These are phyloP conservation scores for Melanotaenia pygmaea DNA, from an alignment of 2,797 vertebrate species.

Conservation along the genomic window DNA sequence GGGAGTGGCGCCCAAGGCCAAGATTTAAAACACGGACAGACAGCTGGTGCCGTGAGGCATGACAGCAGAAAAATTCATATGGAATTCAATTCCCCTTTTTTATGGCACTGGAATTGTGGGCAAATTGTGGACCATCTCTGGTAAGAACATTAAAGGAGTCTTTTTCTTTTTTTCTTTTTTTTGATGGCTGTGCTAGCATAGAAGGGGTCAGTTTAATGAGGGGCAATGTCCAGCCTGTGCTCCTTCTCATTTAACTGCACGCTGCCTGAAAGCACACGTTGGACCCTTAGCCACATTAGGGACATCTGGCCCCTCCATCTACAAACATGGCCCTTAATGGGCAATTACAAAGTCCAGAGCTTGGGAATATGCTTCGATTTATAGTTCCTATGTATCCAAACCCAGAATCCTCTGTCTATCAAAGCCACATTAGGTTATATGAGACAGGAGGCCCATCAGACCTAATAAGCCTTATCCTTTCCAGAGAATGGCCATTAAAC, in stretches of 20 bases:
- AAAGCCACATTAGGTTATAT: constrained; percentile 80
- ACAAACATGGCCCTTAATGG: constrained; percentile 80
- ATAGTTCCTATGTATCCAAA: constrained; percentile 76
- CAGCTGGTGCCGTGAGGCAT: constrained; percentile 77
- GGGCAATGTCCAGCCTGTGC: constrained; percentile 72
- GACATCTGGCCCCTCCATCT: constrained; percentile 84
- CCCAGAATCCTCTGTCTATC: constrained; percentile 79
- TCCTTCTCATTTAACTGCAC: constrained; percentile 64
- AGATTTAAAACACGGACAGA: constrained; percentile 71
- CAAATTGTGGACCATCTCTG: constrained; percentile 79
- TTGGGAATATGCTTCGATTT: constrained; percentile 77
- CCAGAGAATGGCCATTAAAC: constrained; percentile 80
- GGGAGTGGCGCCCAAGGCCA: constrained; percentile 64
- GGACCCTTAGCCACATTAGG: constrained; percentile 73
- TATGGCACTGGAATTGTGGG: constrained; percentile 67
- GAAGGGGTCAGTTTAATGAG: constrained; percentile 80
- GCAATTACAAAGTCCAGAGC: constrained; percentile 78
- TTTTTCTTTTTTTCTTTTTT: constrained; percentile 62
- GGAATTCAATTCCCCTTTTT: constrained; percentile 72
- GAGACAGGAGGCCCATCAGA: constrained; percentile 83
- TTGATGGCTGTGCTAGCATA: constrained; percentile 67
- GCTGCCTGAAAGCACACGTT: constrained; percentile 56
- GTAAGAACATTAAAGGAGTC: constrained; percentile 80
- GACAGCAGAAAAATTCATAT: constrained; percentile 71
- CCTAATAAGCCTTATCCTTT: constrained; percentile 84